Percentiles rank a stretch among this genome's conserved stretches.
Conservation (phyloP, 2,113 vertebrate species). For the Proterorhinus semilunaris region DNA sequence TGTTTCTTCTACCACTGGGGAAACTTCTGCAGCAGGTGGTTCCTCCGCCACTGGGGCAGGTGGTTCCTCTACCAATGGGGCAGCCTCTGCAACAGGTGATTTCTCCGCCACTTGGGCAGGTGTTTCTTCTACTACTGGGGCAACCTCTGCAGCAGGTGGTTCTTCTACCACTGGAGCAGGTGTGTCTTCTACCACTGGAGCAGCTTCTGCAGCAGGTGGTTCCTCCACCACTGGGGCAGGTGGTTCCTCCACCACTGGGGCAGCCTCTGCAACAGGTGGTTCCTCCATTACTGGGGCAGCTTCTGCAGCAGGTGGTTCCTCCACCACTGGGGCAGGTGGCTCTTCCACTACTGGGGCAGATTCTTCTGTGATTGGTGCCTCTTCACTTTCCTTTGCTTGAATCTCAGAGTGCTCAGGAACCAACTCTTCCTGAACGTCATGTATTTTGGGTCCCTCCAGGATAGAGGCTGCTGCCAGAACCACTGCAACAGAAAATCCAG, state of each 20-base stretch:
- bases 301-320: background rate
- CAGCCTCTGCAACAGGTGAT: background rate
- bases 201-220: conserved; percentile 4
- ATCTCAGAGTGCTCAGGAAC: background rate
- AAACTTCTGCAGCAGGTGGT: conserved; percentile 5
- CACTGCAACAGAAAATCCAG: conserved; percentile 76
- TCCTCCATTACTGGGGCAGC: background rate
- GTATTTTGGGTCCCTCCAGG: conserved; percentile 25
- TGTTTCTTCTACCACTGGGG: background rate
- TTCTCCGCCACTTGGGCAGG: background rate
- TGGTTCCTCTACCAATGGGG: conserved; percentile 1
- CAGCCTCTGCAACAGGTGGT: background rate
- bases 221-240: background rate
- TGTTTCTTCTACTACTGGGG: background rate
- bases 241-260: background rate
- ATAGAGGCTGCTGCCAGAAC: conserved; percentile 56
- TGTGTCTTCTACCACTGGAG: conserved; percentile 5
- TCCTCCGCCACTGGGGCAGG: background rate
- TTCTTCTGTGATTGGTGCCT: conserved; percentile 1
- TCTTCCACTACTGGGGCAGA: conserved; percentile 2
- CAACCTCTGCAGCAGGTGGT: conserved; percentile 11
- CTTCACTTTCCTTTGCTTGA: conserved; percentile 11
- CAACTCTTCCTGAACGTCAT: conserved; percentile 19
- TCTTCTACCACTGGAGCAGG: background rate
- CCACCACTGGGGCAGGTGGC: background rate